Evolutionary conservation across 2,888 invertebrate genomes (phyloP).

Genomic region (Pollenia griseotomentosa): DNA sequence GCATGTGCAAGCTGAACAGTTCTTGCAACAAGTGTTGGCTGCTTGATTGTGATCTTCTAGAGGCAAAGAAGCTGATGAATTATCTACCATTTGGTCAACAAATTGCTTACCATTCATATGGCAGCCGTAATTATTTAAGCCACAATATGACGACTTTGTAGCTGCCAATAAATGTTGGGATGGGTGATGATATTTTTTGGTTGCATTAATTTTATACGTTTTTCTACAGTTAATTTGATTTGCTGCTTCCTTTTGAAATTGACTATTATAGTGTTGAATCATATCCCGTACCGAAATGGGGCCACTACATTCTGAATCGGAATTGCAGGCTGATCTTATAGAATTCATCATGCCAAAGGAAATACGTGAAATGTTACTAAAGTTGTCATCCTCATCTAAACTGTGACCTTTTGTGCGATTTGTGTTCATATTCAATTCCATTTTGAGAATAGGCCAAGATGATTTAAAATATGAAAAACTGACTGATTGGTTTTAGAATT

Average conservation of each 20-base stretch:
- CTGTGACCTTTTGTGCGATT: slow-evolving; percentile 36
- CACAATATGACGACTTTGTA: slow-evolving; percentile 78
- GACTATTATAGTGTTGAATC: slow-evolving; percentile 80
- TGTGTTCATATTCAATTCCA: slow-evolving; percentile 33
- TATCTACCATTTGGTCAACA: slow-evolving; percentile 29
- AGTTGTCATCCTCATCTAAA: slow-evolving; percentile 75
- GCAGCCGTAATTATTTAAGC: slow-evolving; percentile 72
- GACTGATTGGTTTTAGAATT: slow-evolving; percentile 55
- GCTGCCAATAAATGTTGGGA: slow-evolving; percentile 76
- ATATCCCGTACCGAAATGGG: slow-evolving; percentile 81
- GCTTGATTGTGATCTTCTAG: slow-evolving; percentile 31
- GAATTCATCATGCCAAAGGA: slow-evolving; percentile 54
- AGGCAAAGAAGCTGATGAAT: not conserved
- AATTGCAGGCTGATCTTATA: slow-evolving; percentile 52
- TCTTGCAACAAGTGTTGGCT: slow-evolving; percentile 66
- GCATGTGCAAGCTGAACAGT: slow-evolving; percentile 60
- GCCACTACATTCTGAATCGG: slow-evolving; percentile 69
- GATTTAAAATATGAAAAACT: not conserved
- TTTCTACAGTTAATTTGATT: slow-evolving; percentile 25
- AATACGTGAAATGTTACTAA: slow-evolving; percentile 72
- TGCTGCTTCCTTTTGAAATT: slow-evolving; percentile 9
- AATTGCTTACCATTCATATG: slow-evolving; percentile 39
- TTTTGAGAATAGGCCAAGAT: slow-evolving; percentile 7
- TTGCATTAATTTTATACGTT: slow-evolving; percentile 63
- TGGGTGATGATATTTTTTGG: slow-evolving; percentile 38